phyloP scores from a whole-genome alignment of 1,140 invertebrate species.

The Solenopsis fugax region DNA sequence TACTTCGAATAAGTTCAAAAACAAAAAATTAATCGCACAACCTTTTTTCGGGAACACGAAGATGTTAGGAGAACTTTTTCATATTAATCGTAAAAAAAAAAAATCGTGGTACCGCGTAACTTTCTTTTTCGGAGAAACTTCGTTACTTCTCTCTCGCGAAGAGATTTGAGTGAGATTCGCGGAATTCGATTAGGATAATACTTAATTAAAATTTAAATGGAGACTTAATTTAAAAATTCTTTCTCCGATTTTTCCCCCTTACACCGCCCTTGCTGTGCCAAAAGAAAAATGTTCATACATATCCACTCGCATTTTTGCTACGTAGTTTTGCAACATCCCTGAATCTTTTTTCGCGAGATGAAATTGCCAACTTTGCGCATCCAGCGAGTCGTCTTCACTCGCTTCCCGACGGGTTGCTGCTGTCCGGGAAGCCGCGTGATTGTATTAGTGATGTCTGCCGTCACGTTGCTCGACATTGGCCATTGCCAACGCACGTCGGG shows the following conservation, averaged over 20 bases:
- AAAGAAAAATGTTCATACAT: constrained; percentile 17
- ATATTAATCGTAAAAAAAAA: constrained; percentile 20
- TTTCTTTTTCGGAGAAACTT: background rate
- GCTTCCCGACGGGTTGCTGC: constrained; percentile 8
- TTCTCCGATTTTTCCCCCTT: background rate
- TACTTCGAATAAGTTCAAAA: background rate
- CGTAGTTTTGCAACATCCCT: background rate
- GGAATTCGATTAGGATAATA: constrained; percentile 27
- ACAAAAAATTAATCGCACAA: too few relatives aligned
- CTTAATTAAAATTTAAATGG: constrained; percentile 44
- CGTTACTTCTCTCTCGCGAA: constrained; percentile 8
- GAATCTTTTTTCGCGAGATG: constrained; percentile 24
- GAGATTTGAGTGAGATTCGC: constrained; percentile 5
- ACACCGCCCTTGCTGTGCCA: background rate
- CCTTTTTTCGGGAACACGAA: background rate
- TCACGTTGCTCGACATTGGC: constrained; percentile 41
- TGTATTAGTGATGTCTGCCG: constrained; percentile 35
- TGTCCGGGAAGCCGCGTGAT: constrained; percentile 26
- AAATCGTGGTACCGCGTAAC: background rate
- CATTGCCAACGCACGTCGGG: constrained; percentile 41
- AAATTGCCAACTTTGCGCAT: constrained; percentile 27
- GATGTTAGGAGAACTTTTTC: background rate
- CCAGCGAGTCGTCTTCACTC: constrained; percentile 7
- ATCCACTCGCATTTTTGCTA: constrained; percentile 10
- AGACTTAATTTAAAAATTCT: constrained; percentile 35